Percentiles rank a stretch among this genome's conserved stretches.
Evolutionary conservation across 2,113 vertebrate species (phyloP).

Genomic region (Corythoichthys intestinalis): DNA sequence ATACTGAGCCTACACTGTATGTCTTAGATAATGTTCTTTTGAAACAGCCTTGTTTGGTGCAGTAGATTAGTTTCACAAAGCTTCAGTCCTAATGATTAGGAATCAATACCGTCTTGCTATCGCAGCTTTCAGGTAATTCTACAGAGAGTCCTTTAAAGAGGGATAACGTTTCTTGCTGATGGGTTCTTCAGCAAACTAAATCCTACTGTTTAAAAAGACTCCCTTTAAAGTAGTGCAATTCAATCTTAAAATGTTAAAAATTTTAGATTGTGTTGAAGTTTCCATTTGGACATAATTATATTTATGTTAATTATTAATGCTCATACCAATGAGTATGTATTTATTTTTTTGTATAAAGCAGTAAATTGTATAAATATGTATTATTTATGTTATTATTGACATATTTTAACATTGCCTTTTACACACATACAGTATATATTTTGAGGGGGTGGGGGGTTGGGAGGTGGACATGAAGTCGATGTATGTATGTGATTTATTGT

Average conservation of each 20-base stretch:
- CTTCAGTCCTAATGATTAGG: constrained; percentile 17
- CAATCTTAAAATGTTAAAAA: neutral
- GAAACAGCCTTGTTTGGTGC: constrained; percentile 18
- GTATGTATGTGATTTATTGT: too few species aligned
- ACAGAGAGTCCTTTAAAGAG: neutral
- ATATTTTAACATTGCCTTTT: too few species aligned
- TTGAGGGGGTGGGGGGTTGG: too few species aligned
- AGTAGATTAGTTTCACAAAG: constrained; percentile 22
- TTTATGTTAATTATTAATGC: neutral
- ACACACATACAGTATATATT: too few species aligned
- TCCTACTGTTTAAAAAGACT: neutral
- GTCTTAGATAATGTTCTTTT: constrained; percentile 1
- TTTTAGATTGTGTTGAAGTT: neutral
- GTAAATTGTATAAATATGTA: too few species aligned
- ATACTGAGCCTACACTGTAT: constrained; percentile 12
- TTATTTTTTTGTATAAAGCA: neutral
- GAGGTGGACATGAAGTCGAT: too few species aligned
- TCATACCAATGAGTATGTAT: neutral
- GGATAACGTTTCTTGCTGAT: constrained; percentile 4
- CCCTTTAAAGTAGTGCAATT: neutral
- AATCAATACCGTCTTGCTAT: constrained; percentile 21
- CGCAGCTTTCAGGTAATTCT: constrained; percentile 7
- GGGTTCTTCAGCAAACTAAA: neutral
- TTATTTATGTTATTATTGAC: too few species aligned
- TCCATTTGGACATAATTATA: neutral